phyloP scores from a whole-genome alignment of 2,113 vertebrate species.

The Xiphophorus hellerii region DNA sequence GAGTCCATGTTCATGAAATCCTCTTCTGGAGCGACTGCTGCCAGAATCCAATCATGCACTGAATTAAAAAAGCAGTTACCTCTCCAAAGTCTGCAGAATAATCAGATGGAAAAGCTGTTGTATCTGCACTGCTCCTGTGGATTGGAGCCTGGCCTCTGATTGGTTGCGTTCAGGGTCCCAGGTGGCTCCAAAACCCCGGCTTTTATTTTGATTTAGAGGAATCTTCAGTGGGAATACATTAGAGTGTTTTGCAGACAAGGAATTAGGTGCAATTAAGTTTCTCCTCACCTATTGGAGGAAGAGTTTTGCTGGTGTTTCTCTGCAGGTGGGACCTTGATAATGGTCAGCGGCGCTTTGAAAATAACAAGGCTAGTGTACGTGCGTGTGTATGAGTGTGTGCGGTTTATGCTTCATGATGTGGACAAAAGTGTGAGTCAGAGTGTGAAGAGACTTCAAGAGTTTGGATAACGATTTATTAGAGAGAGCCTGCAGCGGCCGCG shows the following conservation, averaged over 20 bases:
- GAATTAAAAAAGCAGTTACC: not conserved
- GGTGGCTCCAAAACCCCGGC: slow-evolving; percentile 55
- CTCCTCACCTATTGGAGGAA: slow-evolving; percentile 58
- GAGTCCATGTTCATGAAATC: not conserved
- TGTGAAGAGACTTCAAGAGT: slow-evolving; percentile 26
- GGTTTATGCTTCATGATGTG: slow-evolving; percentile 30
- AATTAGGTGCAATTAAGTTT: slow-evolving; percentile 70
- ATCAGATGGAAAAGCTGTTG: not conserved
- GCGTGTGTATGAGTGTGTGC: not conserved
- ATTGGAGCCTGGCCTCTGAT: slow-evolving; percentile 6
- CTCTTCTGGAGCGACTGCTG: not conserved
- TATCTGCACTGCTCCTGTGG: not conserved
- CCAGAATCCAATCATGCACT: not conserved
- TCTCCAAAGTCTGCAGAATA: not conserved
- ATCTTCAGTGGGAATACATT: slow-evolving; percentile 71
- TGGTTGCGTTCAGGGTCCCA: slow-evolving; percentile 53
- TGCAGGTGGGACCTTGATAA: slow-evolving; percentile 64
- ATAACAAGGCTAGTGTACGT: slow-evolving; percentile 9
- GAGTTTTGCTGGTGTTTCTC: slow-evolving; percentile 14
- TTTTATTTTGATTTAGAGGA: slow-evolving; percentile 56
- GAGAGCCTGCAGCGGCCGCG: slow-evolving; percentile 36
- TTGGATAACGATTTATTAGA: slow-evolving; percentile 47
- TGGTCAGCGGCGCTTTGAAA: slow-evolving; percentile 31
- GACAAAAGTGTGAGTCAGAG: not conserved
- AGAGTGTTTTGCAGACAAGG: slow-evolving; percentile 62